Base-by-base conservation (phyloP, 2,888 invertebrate species). In the Drosophila kokeensis region DNA sequence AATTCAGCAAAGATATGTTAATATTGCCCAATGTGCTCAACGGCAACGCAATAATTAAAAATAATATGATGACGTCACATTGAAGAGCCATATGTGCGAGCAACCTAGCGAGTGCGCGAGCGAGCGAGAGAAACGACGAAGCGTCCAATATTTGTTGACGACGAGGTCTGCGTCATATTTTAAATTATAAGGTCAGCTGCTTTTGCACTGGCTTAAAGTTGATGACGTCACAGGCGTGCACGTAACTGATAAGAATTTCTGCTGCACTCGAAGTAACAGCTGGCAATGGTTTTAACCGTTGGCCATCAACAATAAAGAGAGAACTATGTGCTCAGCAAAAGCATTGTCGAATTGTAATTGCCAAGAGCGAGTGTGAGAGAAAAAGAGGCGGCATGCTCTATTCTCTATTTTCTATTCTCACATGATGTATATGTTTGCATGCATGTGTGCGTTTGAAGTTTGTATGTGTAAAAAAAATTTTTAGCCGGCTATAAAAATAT, bases 61-160 rank as follows among this genome's bases (percentile, higher is more conserved):
- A 83, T 85, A 85, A 74, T 72, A 69, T 63, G 77, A 74, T 85
- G 84, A 85, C 84, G 84, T 85, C 88, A 85, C 81, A 27, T 30
- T 24, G 18, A 49, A 40, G n/a, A 49, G n/a, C 38, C 18, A 27
- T 48, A 53, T 4, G 62, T 68, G 45, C 15, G 24, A 45, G 45
- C 1, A 11, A 36, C 18, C 24, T 1, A 53, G 34, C 10, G 54
- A 27, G 24, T 40, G 10, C 27, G 36, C 55, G 10, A 49, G 69
- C 36, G 48, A 71, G 59, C 52, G 38, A 53, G 55, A 60, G 40
- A 61, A 45, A 18, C 50, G 32, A 27, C 24, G 27, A 34, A 38
- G 27, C 69, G 18, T 62, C 4, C 27, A 38, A 34, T 24, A 27
- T 54, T 45, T 27, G 30, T n/a, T 49, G 48, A 34, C 21, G 50